A percentile compares a stretch with the other conserved stretches of the same genome.
phyloP scores from a whole-genome alignment of 2,113 vertebrate genomes.

The Psilopsiagon aurifrons region DNA sequence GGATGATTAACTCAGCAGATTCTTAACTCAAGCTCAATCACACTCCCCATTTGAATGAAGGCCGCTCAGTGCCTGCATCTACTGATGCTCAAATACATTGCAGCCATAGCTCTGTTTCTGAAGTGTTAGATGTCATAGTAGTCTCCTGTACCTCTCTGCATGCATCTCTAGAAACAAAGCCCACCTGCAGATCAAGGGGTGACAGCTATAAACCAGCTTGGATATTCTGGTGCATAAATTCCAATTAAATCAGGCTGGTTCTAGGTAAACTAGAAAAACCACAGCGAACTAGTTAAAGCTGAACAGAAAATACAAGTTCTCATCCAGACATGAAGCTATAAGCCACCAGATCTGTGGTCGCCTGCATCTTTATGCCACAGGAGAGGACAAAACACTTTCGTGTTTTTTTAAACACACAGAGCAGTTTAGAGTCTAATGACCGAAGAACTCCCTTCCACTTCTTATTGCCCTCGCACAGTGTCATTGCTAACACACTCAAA shows the following conservation, averaged over 20 bases:
- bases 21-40: background rate
- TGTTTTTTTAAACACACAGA: background rate
- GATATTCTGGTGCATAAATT: background rate
- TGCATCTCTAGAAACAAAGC: background rate
- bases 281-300: background rate
- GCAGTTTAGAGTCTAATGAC: background rate
- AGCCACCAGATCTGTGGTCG: background rate
- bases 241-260: background rate
- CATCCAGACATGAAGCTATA: background rate
- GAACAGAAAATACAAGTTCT: background rate
- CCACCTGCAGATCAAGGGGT: background rate
- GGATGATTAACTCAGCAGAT: background rate
- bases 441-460: background rate
- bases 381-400: background rate
- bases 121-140: background rate
- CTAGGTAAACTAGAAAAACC: background rate
- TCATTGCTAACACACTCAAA: constrained; percentile 13
- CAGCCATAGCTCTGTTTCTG: background rate
- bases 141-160: background rate
- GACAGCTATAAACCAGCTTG: background rate
- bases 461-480: background rate
- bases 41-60: background rate
- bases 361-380: background rate
- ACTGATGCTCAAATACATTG: background rate
- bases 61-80: background rate